Evolutionary conservation across 35 echinoderm and acorn worm genomes (phyloP).

Genomic region (Eucidaris tribuloides): DNA sequence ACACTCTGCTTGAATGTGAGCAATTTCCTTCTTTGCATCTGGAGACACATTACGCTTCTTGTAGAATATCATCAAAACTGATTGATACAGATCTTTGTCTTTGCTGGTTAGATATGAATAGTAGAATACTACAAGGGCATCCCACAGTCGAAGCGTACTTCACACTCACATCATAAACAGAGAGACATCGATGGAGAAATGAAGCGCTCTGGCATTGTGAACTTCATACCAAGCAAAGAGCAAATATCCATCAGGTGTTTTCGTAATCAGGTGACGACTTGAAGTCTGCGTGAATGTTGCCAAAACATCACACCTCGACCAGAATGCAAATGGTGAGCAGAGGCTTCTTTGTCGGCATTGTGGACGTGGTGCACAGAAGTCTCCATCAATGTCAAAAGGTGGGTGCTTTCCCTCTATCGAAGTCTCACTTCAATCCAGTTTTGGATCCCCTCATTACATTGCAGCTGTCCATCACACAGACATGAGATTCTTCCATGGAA

Average conservation of each 20-base stretch:
- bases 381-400: constrained; percentile 75
- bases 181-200: background rate
- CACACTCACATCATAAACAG: background rate
- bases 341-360: constrained; percentile 50
- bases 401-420: constrained; percentile 34
- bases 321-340: constrained; percentile 18
- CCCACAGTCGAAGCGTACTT: constrained; percentile 16
- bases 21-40: background rate
- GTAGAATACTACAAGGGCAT: constrained; percentile 39
- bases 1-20: background rate
- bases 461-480: constrained; percentile 49
- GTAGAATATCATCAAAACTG: background rate
- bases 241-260: constrained; percentile 7
- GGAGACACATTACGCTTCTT: background rate
- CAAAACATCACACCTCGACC: constrained; percentile 25
- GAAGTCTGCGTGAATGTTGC: constrained; percentile 14
- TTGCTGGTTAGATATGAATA: constrained; percentile 23
- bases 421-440: constrained; percentile 49
- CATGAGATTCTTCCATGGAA: constrained; percentile 47
- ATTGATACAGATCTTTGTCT: background rate
- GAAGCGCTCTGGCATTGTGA: constrained; percentile 16
- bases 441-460: constrained; percentile 64
- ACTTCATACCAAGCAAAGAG: background rate
- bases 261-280: constrained; percentile 39
- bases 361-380: constrained; percentile 58